phyloP scores from a whole-genome alignment of 2,888 invertebrate genomes.

The Chloroclystis v-ata region DNA sequence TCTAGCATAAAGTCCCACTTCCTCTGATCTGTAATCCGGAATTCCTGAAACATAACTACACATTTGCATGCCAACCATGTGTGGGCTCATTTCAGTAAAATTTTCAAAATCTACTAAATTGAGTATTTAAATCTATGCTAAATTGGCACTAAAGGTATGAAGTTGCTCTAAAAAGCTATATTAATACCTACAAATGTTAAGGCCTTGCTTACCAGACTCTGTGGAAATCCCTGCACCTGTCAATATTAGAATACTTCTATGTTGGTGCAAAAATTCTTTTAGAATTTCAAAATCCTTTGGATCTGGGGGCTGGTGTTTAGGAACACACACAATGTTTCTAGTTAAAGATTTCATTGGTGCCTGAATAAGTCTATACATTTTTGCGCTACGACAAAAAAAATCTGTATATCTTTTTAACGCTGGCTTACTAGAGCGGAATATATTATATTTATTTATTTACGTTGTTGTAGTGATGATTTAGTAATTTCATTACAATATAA shows the following conservation, averaged over 20 bases:
- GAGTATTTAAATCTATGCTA: no score
- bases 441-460: no score
- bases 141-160: no score
- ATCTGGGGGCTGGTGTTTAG: slow-evolving; percentile 82
- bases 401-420: no score
- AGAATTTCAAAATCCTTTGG: slow-evolving; percentile 78
- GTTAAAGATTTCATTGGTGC: slow-evolving; percentile 26
- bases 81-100: no score
- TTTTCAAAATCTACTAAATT: no score
- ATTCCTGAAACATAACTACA: slow-evolving; percentile 81
- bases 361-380: slow-evolving; percentile 36
- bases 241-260: slow-evolving; percentile 81
- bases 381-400: not conserved
- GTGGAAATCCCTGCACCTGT: slow-evolving; percentile 98
- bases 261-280: slow-evolving; percentile 76
- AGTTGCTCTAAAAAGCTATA: no score
- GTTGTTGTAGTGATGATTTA: no score
- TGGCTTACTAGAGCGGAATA: no score
- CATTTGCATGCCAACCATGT: no score
- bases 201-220: slow-evolving; percentile 87
- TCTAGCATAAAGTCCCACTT: slow-evolving; percentile 93
- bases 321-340: slow-evolving; percentile 77
- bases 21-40: slow-evolving; percentile 95
- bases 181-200: no score
- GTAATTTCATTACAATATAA: no score